Percentiles rank a stretch among this genome's conserved stretches.
These are phyloP conservation scores for Lutraria lutraria DNA, from an alignment of 2,888 invertebrate species.

Conservation along the genomic window DNA sequence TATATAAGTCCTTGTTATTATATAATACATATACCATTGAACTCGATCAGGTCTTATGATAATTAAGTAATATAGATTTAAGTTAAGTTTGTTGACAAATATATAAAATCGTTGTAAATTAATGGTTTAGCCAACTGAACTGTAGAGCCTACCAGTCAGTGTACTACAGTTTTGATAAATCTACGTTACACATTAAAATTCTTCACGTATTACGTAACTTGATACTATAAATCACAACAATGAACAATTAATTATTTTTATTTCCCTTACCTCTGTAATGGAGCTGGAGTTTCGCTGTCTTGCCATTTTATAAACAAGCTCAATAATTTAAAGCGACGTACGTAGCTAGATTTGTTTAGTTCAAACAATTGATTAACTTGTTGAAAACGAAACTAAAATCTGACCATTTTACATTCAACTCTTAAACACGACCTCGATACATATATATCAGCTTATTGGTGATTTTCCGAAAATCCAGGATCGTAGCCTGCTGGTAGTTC, in stretches of 20 bases:
- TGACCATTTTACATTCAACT: not conserved
- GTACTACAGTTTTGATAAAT: too few relatives aligned
- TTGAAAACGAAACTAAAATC: not conserved
- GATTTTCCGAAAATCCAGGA: slow-evolving; percentile 1
- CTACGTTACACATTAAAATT: not conserved
- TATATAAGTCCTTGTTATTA: too few relatives aligned
- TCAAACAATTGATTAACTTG: not conserved
- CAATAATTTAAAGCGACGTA: too few relatives aligned
- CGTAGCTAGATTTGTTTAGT: too few relatives aligned
- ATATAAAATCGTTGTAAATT: too few relatives aligned
- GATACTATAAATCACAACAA: not conserved
- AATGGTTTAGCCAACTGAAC: too few relatives aligned
- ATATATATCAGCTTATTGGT: not conserved
- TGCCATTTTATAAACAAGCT: not conserved
- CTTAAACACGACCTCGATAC: not conserved
- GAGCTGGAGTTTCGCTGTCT: not conserved
- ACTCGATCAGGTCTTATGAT: too few relatives aligned
- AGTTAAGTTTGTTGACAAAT: too few relatives aligned
- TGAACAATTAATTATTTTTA: not conserved
- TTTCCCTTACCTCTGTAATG: not conserved
- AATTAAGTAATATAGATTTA: too few relatives aligned
- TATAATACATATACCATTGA: too few relatives aligned
- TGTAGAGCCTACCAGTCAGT: too few relatives aligned
- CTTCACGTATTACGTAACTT: not conserved
- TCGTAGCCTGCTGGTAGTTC: too few relatives aligned